Base-by-base conservation (phyloP, 2,113 vertebrate species). In the Ochotona princeps region DNA sequence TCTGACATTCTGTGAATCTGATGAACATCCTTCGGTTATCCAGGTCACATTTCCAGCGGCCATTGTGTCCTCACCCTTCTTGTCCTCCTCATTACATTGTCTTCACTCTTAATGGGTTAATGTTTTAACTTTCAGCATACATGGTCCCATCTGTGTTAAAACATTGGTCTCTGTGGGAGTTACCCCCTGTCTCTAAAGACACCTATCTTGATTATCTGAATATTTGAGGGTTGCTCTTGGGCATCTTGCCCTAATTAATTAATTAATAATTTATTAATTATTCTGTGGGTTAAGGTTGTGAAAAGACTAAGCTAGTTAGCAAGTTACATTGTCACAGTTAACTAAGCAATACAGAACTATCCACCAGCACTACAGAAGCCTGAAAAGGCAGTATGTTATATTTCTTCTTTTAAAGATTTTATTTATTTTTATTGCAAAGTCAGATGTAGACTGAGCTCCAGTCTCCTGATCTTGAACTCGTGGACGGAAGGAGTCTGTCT, bases 91-190 rank as follows among this genome's bases (percentile, higher is more conserved):
- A 63, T 47, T 61, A 26, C 18, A 5, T 18, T 87, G 20, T 26
- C 81, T 28, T 57, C n/a, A 69, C 63, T 84, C 51, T 95, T 81
- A 54, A 74, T n/a, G 83, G 72, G 18, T 75, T 28, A 28, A 57
- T 26, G 44, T 54, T 76, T 57, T 70, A 75, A 65, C 20, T 76
- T 84, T 70, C n/a, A 44, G 44, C 7, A 21, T 35, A 17, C 26
- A 81, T 51, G 8, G 28, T 83, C 83, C 51, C 44, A 35, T 47
- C 75, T 63, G 26, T 51, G 63, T 66, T 72, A 35, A 26, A 82
- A 78, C 13, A 44, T 1, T 66, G 2, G 25, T 38, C 5, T n/a
- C 44, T 51, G n/a, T 67, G 38, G 8, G 69, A 86, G 72, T 57
- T 32, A 66, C 70, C 57, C 10, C 30, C 49, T 38, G 14, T 72